Conservation (phyloP, 2,888 invertebrate species). For the Eremobia ochroleuca region DNA sequence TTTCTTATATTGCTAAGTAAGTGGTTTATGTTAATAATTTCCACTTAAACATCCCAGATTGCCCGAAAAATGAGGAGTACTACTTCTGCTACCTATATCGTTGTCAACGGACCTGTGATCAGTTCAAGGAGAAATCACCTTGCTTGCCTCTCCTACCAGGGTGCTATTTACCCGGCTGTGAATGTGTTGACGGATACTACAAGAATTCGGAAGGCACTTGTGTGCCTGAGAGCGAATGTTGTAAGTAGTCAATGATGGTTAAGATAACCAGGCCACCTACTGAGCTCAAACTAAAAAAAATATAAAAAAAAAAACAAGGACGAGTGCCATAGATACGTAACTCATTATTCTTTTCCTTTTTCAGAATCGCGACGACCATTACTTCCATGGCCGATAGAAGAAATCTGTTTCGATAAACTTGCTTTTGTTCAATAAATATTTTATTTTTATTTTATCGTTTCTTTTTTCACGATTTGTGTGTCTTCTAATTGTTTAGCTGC, state of each 20-base stretch:
- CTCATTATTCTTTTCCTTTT: background rate
- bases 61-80: slow-evolving; percentile 17
- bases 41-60: background rate
- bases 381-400: background rate
- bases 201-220: slow-evolving; percentile 15
- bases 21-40: background rate
- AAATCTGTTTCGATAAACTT: background rate
- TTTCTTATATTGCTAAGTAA: background rate
- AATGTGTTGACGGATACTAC: slow-evolving; percentile 12
- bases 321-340: background rate
- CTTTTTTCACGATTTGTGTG: background rate
- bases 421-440: background rate
- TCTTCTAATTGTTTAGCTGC: background rate
- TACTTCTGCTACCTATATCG: slow-evolving; percentile 10
- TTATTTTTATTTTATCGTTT: background rate
- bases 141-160: slow-evolving; percentile 3
- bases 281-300: too few relatives aligned
- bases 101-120: slow-evolving; percentile 17
- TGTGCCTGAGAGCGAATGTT: slow-evolving; percentile 19
- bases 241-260: background rate
- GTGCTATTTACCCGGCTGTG: slow-evolving; percentile 12
- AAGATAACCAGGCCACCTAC: background rate
- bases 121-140: background rate
- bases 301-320: too few relatives aligned
- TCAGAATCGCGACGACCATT: background rate